Percentiles rank a stretch among this genome's conserved stretches.
Conservation (phyloP, 1,140 invertebrate genomes). For the Hylaeus anthracinus region DNA sequence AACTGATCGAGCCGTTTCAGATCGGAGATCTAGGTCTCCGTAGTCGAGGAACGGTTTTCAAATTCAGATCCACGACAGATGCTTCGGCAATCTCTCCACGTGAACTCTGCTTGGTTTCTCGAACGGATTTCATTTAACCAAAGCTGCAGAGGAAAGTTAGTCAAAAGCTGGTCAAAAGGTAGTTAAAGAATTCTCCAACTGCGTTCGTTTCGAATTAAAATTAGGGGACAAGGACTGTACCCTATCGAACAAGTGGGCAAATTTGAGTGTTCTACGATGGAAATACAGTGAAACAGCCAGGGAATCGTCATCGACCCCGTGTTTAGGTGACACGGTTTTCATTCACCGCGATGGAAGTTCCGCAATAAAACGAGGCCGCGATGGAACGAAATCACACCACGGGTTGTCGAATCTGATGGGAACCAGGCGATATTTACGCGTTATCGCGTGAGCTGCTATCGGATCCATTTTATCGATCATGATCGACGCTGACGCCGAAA, state of each 20-base stretch:
- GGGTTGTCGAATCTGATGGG: conserved; percentile 15
- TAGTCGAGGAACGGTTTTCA: neutral
- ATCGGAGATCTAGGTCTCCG: neutral
- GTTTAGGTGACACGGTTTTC: neutral
- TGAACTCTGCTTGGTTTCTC: no score
- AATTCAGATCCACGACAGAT: neutral
- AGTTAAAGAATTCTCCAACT: no score
- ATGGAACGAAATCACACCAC: conserved; percentile 13
- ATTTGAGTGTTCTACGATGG: no score
- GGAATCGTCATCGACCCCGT: neutral
- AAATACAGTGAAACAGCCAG: no score
- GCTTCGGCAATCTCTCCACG: no score
- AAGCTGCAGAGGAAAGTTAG: no score
- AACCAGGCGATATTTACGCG: conserved; percentile 20
- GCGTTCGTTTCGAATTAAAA: no score
- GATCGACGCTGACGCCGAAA: neutral
- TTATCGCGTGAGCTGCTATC: conserved; percentile 16
- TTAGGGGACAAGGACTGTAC: no score
- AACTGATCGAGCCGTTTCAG: neutral
- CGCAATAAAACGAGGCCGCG: neutral
- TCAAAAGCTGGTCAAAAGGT: no score
- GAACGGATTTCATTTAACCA: no score
- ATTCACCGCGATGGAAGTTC: neutral
- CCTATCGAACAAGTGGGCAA: no score
- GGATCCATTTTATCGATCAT: neutral